Percentiles rank a stretch among this genome's conserved stretches.
Evolutionary conservation across 2,113 vertebrate genomes (phyloP).

Genomic region (Gallinago paraguaiae): DNA sequence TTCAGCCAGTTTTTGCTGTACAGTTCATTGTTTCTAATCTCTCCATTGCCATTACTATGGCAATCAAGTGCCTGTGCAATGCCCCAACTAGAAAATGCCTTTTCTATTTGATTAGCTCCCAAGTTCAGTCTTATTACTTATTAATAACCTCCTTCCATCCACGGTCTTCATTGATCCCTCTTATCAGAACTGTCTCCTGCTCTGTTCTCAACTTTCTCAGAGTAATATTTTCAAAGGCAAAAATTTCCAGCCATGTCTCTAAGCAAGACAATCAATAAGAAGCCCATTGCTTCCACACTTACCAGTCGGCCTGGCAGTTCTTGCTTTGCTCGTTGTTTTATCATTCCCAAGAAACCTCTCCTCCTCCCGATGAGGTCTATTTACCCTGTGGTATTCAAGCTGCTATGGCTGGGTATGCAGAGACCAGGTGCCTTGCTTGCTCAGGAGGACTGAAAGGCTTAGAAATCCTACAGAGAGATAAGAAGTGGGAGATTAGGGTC

Average conservation of each 20-base stretch:
- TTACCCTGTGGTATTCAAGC: background rate
- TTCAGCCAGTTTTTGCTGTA: background rate
- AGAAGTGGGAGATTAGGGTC: slow-evolving; percentile 56
- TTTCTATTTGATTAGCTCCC: slow-evolving; percentile 33
- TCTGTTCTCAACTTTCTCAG: background rate
- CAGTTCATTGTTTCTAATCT: slow-evolving; percentile 49
- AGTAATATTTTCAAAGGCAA: background rate
- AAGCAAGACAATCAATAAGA: background rate
- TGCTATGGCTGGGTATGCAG: background rate
- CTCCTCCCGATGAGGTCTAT: background rate
- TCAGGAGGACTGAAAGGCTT: slow-evolving; percentile 50
- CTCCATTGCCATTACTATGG: background rate
- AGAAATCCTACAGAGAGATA: slow-evolving; percentile 25
- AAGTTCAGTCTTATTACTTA: slow-evolving; percentile 16
- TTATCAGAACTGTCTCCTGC: background rate
- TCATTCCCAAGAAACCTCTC: background rate
- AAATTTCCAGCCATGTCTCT: background rate
- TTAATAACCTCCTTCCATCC: slow-evolving; percentile 32
- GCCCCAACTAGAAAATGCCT: slow-evolving; percentile 14
- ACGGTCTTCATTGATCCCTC: background rate
- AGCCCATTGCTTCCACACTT: background rate
- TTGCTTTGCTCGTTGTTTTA: slow-evolving; percentile 61
- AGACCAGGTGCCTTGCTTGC: background rate
- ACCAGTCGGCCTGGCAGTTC: slow-evolving; percentile 40
- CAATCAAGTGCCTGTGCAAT: slow-evolving; percentile 22